A percentile compares a stretch with the other conserved stretches of the same genome.
These are phyloP conservation scores for Scopus umbretta DNA, from an alignment of 2,113 vertebrate genomes.

Conservation along the genomic window DNA sequence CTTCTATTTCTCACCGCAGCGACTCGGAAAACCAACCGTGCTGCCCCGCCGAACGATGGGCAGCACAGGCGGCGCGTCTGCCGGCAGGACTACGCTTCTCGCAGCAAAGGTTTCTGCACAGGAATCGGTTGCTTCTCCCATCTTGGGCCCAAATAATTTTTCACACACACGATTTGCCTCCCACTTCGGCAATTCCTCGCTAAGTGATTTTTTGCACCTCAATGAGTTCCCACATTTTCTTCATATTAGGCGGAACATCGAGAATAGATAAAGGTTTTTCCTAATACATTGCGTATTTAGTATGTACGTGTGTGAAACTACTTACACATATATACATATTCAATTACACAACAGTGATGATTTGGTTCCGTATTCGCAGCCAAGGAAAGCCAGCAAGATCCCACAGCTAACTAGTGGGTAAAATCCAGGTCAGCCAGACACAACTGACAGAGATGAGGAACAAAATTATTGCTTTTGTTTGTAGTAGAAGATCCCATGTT, in stretches of 20 bases:
- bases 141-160: background rate
- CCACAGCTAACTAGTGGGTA: background rate
- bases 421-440: constrained; percentile 36
- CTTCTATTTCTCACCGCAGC: fast-evolving
- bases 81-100: background rate
- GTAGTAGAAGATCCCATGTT: constrained; percentile 4
- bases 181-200: background rate
- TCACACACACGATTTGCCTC: background rate
- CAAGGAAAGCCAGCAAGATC: constrained; percentile 23
- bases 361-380: constrained; percentile 46
- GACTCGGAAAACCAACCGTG: background rate
- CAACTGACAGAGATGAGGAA: constrained; percentile 34
- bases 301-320: background rate
- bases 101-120: background rate
- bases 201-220: background rate
- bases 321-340: background rate
- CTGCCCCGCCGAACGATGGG: fast-evolving
- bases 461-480: constrained; percentile 73
- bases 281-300: background rate
- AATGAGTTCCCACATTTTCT: constrained; percentile 17
- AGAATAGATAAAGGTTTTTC: background rate
- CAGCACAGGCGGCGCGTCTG: background rate
- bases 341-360: background rate
- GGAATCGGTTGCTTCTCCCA: background rate
- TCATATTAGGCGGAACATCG: constrained; percentile 26